Percentiles rank a stretch among this genome's conserved stretches.
phyloP scores from a whole-genome alignment of 1,140 invertebrate genomes.

The Drosophila triauraria region DNA sequence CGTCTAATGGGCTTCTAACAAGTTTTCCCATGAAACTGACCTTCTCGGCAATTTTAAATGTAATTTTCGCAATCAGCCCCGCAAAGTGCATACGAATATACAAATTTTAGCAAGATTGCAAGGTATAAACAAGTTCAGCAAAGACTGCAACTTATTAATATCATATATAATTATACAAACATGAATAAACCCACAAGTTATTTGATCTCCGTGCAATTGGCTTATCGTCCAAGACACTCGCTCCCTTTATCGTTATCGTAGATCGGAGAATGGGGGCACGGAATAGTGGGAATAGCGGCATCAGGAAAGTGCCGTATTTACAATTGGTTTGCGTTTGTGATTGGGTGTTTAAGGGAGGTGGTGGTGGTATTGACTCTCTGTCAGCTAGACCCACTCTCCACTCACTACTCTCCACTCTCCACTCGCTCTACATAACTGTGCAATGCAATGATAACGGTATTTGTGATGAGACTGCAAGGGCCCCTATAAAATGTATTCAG shows the following conservation, averaged over 20 bases:
- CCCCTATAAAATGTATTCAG: not conserved
- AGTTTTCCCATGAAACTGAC: slow-evolving; percentile 28
- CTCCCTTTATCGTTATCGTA: slow-evolving; percentile 1
- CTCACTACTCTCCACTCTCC: not conserved
- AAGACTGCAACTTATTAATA: not conserved
- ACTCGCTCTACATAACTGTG: not conserved
- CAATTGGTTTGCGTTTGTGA: not conserved
- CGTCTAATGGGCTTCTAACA: slow-evolving; percentile 16
- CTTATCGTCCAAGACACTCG: slow-evolving; percentile 17
- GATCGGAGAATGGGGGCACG: not conserved
- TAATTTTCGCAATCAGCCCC: slow-evolving; percentile 13
- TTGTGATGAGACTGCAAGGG: not conserved
- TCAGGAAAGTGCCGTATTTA: not conserved
- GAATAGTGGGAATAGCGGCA: not conserved
- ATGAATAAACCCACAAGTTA: not conserved
- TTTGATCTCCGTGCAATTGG: not conserved
- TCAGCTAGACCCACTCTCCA: not conserved
- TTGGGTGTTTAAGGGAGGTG: too few species aligned
- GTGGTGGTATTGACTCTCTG: too few species aligned
- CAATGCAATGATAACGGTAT: slow-evolving; percentile 2
- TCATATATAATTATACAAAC: not conserved
- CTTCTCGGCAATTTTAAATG: slow-evolving; percentile 15
- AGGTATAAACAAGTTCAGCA: not conserved
- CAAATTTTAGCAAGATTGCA: slow-evolving; percentile 1
- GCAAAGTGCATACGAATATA: slow-evolving; percentile 1